These are phyloP conservation scores for Alsophila aescularia DNA, from an alignment of 2,888 invertebrate genomes.

Conservation along the genomic window DNA sequence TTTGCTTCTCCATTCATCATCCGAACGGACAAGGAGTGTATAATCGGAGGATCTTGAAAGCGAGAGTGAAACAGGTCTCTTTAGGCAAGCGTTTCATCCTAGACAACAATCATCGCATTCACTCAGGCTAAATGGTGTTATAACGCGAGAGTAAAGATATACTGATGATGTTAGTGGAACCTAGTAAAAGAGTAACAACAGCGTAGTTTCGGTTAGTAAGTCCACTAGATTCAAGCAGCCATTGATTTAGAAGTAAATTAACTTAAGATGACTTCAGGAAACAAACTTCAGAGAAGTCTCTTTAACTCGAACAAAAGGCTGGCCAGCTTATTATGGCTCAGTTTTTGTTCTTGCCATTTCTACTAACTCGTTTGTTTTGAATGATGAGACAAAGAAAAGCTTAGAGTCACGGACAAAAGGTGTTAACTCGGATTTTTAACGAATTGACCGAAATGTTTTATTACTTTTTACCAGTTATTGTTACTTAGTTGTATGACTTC, in stretches of 20 bases:
- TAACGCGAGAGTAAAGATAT: too few relatives aligned
- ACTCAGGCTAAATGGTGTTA: too few relatives aligned
- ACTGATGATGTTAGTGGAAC: too few relatives aligned
- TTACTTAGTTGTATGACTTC: not conserved
- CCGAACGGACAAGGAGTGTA: too few relatives aligned
- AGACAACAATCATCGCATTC: too few relatives aligned
- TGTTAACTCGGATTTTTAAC: constrained; percentile 19
- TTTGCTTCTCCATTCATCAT: too few relatives aligned
- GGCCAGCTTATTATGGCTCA: constrained; percentile 46
- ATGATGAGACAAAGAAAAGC: constrained; percentile 41
- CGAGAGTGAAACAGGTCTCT: too few relatives aligned
- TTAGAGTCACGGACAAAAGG: constrained; percentile 25
- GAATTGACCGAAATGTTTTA: constrained; percentile 7
- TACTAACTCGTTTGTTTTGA: constrained; percentile 51
- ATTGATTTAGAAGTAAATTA: constrained; percentile 37
- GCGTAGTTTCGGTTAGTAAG: too few relatives aligned
- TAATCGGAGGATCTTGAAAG: too few relatives aligned
- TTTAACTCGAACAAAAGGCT: constrained; percentile 58
- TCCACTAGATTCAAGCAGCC: not conserved
- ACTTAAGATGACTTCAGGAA: constrained; percentile 56
- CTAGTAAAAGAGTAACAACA: too few relatives aligned
- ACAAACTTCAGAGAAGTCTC: constrained; percentile 49
- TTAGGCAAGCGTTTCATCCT: too few relatives aligned
- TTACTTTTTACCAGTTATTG: not conserved
- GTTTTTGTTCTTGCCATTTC: constrained; percentile 56